A percentile compares a stretch with the other conserved stretches of the same genome.
phyloP scores from a whole-genome alignment of 2,113 vertebrate species.

The Miniopterus natalensis region DNA sequence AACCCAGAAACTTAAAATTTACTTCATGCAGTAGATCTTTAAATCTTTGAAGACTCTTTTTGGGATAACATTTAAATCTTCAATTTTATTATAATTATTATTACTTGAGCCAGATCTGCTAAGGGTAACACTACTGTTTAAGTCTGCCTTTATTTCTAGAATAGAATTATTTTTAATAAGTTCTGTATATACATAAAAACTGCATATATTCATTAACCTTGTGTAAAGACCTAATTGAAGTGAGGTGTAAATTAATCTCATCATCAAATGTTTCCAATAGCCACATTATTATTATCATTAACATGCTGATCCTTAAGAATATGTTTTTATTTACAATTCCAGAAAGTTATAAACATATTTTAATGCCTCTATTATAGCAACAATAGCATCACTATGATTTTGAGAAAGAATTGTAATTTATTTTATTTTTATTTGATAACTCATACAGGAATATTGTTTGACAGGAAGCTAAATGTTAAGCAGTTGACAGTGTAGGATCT shows the following conservation, averaged over 20 bases:
- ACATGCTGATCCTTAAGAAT: neutral
- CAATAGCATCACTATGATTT: neutral
- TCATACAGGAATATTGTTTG: neutral
- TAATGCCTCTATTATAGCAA: neutral
- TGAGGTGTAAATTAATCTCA: neutral
- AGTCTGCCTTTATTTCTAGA: neutral
- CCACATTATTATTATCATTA: neutral
- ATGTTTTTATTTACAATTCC: neutral
- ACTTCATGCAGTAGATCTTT: neutral
- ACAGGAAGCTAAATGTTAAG: neutral
- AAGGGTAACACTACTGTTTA: neutral
- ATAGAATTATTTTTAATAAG: neutral
- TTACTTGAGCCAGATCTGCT: neutral
- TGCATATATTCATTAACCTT: neutral
- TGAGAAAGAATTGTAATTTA: neutral
- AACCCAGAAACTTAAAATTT: neutral
- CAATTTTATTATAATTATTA: neutral
- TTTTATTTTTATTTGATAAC: slow-evolving; percentile 17
- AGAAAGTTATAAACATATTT: neutral
- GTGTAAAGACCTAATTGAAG: neutral
- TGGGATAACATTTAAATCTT: neutral
- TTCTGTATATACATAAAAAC: neutral
- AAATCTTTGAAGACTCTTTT: neutral
- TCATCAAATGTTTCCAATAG: neutral
- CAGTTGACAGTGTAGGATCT: neutral